These are phyloP conservation scores for Diplazon laetatorius DNA, from an alignment of 2,888 invertebrate genomes.

Conservation along the genomic window DNA sequence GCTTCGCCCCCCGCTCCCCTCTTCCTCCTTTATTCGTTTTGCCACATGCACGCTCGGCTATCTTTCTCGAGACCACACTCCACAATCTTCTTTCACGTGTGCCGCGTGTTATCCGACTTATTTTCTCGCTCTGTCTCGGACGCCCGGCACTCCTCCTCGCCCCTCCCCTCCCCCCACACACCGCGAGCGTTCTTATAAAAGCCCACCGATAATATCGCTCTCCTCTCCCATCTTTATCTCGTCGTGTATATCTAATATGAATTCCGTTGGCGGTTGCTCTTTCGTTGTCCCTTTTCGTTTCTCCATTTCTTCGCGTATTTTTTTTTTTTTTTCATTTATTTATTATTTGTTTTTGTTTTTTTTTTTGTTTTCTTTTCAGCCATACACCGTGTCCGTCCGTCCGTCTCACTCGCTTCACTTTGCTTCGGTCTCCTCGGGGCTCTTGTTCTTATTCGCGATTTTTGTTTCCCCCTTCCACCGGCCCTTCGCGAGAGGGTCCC, in stretches of 20 bases:
- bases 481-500: slow-evolving; percentile 30
- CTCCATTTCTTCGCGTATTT: slow-evolving; percentile 11
- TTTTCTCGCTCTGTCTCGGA: slow-evolving; percentile 48
- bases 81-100: slow-evolving; percentile 37
- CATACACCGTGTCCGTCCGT: slow-evolving; percentile 48
- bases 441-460: slow-evolving; percentile 36
- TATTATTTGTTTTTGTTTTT: slow-evolving; percentile 35
- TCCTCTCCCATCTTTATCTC: slow-evolving; percentile 69
- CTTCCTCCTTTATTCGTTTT: background rate
- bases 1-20: background rate
- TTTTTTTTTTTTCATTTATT: background rate
- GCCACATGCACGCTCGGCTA: slow-evolving; percentile 3
- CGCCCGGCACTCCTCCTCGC: too few species aligned
- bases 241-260: slow-evolving; percentile 75
- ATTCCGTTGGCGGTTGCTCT: slow-evolving; percentile 67
- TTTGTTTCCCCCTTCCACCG: slow-evolving; percentile 27
- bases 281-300: slow-evolving; percentile 62
- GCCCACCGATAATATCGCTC: slow-evolving; percentile 72
- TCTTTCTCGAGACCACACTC: slow-evolving; percentile 15
- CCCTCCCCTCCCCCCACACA: too few species aligned
- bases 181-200: slow-evolving; percentile 61
- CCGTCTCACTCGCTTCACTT: slow-evolving; percentile 28
- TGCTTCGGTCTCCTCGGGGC: background rate
- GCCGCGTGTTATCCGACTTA: slow-evolving; percentile 11
- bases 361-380: slow-evolving; percentile 3